These are phyloP conservation scores for Oxycera nigricornis DNA, from an alignment of 2,888 invertebrate species.

Conservation along the genomic window DNA sequence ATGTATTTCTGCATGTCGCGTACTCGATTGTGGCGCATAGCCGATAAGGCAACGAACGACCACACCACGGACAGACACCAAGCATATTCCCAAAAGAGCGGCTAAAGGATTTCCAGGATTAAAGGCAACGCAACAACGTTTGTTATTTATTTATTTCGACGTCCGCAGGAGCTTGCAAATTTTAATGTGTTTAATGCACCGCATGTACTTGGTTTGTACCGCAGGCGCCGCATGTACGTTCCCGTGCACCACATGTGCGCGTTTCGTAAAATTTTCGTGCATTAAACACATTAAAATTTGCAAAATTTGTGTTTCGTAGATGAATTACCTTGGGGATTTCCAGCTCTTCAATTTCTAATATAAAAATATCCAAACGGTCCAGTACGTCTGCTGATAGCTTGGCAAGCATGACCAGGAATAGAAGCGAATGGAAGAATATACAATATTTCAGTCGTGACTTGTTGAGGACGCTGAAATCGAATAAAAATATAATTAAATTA, in stretches of 20 bases:
- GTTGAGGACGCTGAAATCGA: slow-evolving; percentile 85
- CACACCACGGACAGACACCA: slow-evolving; percentile 87
- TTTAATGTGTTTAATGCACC: too few relatives aligned
- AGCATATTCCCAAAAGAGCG: slow-evolving; percentile 85
- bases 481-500: slow-evolving; percentile 48
- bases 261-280: too few relatives aligned
- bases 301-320: too few relatives aligned
- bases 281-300: too few relatives aligned
- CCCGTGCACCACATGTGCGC: too few relatives aligned
- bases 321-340: too few relatives aligned
- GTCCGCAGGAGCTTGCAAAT: too few relatives aligned
- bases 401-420: slow-evolving; percentile 89
- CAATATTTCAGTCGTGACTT: slow-evolving; percentile 95
- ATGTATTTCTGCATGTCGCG: slow-evolving; percentile 79
- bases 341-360: slow-evolving; percentile 91
- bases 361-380: slow-evolving; percentile 91
- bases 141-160: too few relatives aligned
- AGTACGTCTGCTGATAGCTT: slow-evolving; percentile 91
- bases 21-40: slow-evolving; percentile 84
- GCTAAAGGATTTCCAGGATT: slow-evolving; percentile 79
- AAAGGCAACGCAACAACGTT: too few relatives aligned
- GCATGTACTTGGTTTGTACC: too few relatives aligned
- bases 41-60: slow-evolving; percentile 84
- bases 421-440: slow-evolving; percentile 89
- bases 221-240: too few relatives aligned